These are phyloP conservation scores for Ferrisia virgata DNA, from an alignment of 2,888 invertebrate genomes.

Conservation along the genomic window DNA sequence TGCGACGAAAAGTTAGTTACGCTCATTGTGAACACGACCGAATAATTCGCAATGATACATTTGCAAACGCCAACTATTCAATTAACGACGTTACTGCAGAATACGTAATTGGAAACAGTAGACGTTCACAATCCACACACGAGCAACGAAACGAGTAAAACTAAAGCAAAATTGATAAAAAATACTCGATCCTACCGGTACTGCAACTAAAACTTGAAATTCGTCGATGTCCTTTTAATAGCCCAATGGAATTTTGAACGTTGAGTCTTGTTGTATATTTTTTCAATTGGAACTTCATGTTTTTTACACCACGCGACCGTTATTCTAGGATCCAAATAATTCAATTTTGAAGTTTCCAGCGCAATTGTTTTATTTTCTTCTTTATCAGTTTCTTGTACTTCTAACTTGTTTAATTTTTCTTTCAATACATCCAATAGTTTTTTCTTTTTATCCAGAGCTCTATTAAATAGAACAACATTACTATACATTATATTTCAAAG, in stretches of 20 bases:
- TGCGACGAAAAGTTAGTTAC: too few species aligned
- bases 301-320: conserved; percentile 99
- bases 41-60: too few species aligned
- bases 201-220: conserved; percentile 70
- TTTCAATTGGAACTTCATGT: conserved; percentile 91
- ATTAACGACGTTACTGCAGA: too few species aligned
- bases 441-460: conserved; percentile 78
- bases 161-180: background rate
- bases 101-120: too few species aligned
- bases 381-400: conserved; percentile 93
- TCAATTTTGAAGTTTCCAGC: conserved; percentile 95
- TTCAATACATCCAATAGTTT: conserved; percentile 79
- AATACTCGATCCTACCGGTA: background rate
- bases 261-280: conserved; percentile 99
- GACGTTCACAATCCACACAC: too few species aligned
- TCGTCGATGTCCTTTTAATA: conserved; percentile 95
- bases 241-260: conserved; percentile 99
- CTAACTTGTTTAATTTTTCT: conserved; percentile 88
- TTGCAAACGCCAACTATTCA: too few species aligned
- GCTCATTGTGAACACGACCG: too few species aligned
- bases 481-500: background rate
- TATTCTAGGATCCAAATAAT: conserved; percentile 98
- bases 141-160: background rate
- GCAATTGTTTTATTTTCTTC: conserved; percentile 99
- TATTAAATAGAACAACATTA: conserved; percentile 45